Evolutionary conservation across 2,888 invertebrate species (phyloP).

Genomic region (Terebella lapidaria): DNA sequence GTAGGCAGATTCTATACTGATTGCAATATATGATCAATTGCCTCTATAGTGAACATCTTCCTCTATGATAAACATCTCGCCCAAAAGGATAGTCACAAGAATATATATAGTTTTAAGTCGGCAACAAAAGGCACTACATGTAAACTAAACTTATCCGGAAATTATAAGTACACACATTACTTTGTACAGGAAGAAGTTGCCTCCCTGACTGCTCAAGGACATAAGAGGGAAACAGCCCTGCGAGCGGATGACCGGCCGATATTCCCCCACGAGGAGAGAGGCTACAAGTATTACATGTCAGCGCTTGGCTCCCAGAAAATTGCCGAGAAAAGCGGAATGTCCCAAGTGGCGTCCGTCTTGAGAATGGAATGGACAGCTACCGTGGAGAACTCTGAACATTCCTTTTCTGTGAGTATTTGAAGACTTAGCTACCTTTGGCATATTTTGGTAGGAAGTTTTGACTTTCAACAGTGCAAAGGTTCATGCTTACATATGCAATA

Average conservation of each 20-base stretch:
- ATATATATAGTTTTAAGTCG: too few relatives aligned
- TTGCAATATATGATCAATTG: too few relatives aligned
- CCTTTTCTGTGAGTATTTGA: not conserved
- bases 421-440: slow-evolving; percentile 1
- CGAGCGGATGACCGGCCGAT: slow-evolving; percentile 25
- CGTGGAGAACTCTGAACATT: not conserved
- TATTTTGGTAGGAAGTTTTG: too few relatives aligned
- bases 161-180: too few relatives aligned
- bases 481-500: too few relatives aligned
- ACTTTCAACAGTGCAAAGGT: too few relatives aligned
- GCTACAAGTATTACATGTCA: slow-evolving; percentile 39
- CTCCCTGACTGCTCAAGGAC: slow-evolving; percentile 18
- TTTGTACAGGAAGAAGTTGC: slow-evolving; percentile 33
- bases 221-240: slow-evolving; percentile 15
- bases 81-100: too few relatives aligned
- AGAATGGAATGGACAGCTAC: slow-evolving; percentile 36
- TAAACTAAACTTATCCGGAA: too few relatives aligned
- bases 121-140: too few relatives aligned
- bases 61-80: too few relatives aligned
- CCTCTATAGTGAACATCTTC: too few relatives aligned
- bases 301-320: slow-evolving; percentile 21
- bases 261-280: slow-evolving; percentile 34
- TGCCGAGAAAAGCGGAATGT: not conserved
- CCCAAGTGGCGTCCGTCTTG: slow-evolving; percentile 25
- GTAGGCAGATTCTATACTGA: too few relatives aligned